A percentile compares a stretch with the other conserved stretches of the same genome.
Evolutionary conservation across 2,797 vertebrate species (phyloP).

Genomic region (Falco naumanni): DNA sequence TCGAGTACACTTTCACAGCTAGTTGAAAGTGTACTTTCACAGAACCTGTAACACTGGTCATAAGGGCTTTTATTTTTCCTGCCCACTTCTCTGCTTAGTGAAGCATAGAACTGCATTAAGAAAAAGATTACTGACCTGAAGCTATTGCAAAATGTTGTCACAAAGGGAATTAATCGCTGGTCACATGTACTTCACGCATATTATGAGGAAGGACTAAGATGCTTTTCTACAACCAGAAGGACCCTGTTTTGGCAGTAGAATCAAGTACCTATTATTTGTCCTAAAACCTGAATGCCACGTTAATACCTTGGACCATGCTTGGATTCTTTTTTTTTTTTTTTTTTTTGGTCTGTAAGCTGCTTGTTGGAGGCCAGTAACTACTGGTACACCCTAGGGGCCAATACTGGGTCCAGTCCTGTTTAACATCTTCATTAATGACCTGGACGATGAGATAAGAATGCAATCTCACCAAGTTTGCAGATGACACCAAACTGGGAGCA

Average conservation of each 20-base stretch:
- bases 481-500: not conserved
- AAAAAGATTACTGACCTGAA: not conserved
- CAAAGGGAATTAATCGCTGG: not conserved
- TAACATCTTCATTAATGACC: not conserved
- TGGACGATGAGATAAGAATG: not conserved
- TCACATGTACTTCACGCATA: not conserved
- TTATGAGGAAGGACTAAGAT: not conserved
- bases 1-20: not conserved
- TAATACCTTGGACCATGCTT: not conserved
- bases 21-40: not conserved
- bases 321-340: not conserved
- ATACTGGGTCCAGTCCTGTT: not conserved
- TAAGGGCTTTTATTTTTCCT: not conserved
- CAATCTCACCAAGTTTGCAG: not conserved
- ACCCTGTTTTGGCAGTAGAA: not conserved
- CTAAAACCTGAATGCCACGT: not conserved
- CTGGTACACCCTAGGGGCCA: not conserved
- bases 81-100: not conserved
- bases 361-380: not conserved
- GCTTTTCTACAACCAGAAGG: not conserved
- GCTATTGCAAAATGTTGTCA: not conserved
- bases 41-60: not conserved
- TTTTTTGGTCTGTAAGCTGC: not conserved
- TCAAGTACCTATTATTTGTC: not conserved
- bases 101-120: not conserved